phyloP scores from a whole-genome alignment of 2,113 vertebrate genomes.

The Oryzias melastigma region DNA sequence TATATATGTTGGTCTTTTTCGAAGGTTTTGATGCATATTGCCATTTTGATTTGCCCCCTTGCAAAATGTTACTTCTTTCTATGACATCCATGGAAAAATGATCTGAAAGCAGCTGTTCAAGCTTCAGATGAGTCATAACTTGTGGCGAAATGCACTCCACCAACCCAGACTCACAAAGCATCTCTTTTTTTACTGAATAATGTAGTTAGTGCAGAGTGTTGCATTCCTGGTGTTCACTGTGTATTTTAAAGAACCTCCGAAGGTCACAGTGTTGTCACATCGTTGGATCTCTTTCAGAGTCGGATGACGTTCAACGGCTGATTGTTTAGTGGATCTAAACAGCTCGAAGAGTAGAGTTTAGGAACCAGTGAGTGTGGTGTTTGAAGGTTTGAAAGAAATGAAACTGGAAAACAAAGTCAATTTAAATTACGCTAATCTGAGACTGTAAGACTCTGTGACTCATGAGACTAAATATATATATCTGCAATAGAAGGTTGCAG shows the following conservation, averaged over 20 bases:
- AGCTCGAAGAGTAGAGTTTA: too few relatives aligned
- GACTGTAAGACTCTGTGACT: background rate
- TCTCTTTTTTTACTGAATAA: constrained; percentile 44
- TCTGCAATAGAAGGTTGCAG: background rate
- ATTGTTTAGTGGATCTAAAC: constrained; percentile 12
- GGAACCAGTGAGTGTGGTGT: too few relatives aligned
- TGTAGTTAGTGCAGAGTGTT: constrained; percentile 39
- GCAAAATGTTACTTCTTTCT: background rate
- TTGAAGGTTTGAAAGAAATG: too few relatives aligned
- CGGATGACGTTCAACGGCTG: constrained; percentile 27
- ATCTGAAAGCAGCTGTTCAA: constrained; percentile 25
- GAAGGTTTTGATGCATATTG: too few relatives aligned
- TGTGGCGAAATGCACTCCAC: constrained; percentile 4
- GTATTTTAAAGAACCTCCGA: constrained; percentile 36
- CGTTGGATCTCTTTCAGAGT: constrained; percentile 17
- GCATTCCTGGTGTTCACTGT: constrained; percentile 49
- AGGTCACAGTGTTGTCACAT: constrained; percentile 28
- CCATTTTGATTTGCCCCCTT: too few relatives aligned
- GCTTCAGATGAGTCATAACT: constrained; percentile 48
- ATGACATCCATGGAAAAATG: background rate
- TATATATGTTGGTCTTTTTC: too few relatives aligned
- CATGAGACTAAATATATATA: background rate
- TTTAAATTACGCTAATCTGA: too few relatives aligned
- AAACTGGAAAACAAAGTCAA: too few relatives aligned
- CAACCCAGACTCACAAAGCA: constrained; percentile 20